Conservation (phyloP, 2,797 vertebrate genomes). For the Alcedo atthis region DNA sequence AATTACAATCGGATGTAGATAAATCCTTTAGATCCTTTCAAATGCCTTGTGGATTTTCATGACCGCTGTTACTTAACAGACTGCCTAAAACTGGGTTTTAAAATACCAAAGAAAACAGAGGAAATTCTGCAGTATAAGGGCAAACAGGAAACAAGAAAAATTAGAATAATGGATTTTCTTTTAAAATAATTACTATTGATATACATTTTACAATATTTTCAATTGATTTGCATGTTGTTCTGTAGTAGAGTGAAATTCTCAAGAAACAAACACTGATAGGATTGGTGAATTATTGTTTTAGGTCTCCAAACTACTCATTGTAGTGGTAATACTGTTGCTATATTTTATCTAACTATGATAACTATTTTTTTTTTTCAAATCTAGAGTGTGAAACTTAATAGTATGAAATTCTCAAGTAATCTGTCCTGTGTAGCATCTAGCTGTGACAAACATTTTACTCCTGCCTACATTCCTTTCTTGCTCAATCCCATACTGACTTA, state of each 20-base stretch:
- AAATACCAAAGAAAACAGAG: neutral
- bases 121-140: neutral
- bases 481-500: neutral
- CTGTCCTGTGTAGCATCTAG: neutral
- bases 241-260: neutral
- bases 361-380: neutral
- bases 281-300: neutral
- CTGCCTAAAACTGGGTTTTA: neutral
- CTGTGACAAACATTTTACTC: neutral
- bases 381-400: neutral
- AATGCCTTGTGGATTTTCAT: neutral
- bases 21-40: neutral
- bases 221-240: conserved; percentile 4
- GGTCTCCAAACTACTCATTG: neutral
- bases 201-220: neutral
- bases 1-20: neutral
- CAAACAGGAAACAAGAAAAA: neutral
- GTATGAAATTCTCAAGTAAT: neutral
- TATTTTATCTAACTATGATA: neutral
- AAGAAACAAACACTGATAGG: neutral
- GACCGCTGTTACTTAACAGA: neutral
- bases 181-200: neutral
- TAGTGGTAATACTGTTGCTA: neutral
- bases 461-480: neutral
- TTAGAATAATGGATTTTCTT: neutral